Evolutionary conservation across 2,888 invertebrate species (phyloP).

Genomic region (Diarsia mendica): DNA sequence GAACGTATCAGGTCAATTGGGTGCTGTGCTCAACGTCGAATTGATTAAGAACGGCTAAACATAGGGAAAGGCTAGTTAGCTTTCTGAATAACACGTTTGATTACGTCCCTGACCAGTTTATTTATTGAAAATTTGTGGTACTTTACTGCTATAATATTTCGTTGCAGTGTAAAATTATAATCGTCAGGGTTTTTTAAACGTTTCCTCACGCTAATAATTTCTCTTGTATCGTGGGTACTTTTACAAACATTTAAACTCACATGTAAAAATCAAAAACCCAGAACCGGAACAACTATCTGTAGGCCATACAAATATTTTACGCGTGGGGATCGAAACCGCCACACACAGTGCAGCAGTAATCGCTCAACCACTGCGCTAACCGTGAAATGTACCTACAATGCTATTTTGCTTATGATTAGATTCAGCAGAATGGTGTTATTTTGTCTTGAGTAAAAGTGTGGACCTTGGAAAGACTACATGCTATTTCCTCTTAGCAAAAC

Average conservation of each 20-base stretch:
- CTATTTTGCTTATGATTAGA: not conserved
- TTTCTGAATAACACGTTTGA: not conserved
- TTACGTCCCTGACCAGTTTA: not conserved
- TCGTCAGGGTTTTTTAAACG: not conserved
- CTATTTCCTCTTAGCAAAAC: not conserved
- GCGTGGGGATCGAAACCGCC: no score
- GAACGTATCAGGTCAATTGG: slow-evolving; percentile 29
- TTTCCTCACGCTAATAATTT: no score
- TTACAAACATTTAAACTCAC: no score
- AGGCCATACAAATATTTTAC: no score
- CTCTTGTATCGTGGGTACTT: no score
- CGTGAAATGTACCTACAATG: not conserved
- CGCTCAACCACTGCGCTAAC: no score
- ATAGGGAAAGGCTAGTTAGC: not conserved
- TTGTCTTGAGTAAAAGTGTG: not conserved
- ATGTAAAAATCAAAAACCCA: no score
- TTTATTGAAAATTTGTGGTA: not conserved
- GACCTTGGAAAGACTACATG: not conserved
- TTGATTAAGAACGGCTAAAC: slow-evolving; percentile 15
- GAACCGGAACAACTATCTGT: no score
- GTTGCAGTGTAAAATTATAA: no score
- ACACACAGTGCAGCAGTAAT: no score
- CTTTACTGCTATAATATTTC: not conserved
- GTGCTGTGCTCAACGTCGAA: not conserved
- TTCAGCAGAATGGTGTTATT: not conserved